Conservation (phyloP, 2,113 vertebrate genomes). For the Pandion haliaetus region DNA sequence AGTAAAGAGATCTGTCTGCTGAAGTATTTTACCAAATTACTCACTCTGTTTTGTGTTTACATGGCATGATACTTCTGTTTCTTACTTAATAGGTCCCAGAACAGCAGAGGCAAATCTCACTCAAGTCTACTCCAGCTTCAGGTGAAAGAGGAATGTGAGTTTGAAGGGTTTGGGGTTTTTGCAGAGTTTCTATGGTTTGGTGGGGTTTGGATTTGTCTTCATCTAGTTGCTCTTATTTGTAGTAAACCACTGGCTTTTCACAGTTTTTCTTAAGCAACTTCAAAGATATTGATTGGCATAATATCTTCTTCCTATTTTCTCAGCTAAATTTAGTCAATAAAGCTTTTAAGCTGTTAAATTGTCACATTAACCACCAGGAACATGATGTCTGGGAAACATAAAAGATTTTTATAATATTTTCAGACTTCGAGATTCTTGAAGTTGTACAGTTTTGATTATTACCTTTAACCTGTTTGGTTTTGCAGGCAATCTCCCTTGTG, state of each 20-base stretch:
- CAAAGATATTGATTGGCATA: neutral
- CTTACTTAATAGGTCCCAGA: conserved; percentile 82
- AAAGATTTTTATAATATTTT: neutral
- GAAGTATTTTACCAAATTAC: neutral
- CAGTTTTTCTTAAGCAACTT: neutral
- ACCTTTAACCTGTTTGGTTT: neutral
- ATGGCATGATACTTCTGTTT: neutral
- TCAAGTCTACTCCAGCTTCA: conserved; percentile 88
- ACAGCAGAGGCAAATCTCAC: conserved; percentile 91
- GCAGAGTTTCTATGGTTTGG: neutral
- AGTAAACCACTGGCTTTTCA: neutral
- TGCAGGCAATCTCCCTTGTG: neutral
- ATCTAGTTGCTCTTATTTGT: neutral
- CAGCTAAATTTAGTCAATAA: neutral
- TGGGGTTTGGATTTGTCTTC: neutral
- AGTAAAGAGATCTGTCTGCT: neutral
- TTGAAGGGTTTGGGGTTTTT: neutral
- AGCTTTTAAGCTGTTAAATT: neutral
- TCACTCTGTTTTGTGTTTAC: rapidly evolving
- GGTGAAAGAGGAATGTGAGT: conserved; percentile 94
- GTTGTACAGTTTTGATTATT: neutral
- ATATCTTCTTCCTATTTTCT: neutral
- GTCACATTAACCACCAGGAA: neutral
- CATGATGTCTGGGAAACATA: neutral
- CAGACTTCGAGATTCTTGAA: neutral